A percentile compares a stretch with the other conserved stretches of the same genome.
Conservation (phyloP, 2,888 invertebrate species). For the Camponotus fellah region DNA sequence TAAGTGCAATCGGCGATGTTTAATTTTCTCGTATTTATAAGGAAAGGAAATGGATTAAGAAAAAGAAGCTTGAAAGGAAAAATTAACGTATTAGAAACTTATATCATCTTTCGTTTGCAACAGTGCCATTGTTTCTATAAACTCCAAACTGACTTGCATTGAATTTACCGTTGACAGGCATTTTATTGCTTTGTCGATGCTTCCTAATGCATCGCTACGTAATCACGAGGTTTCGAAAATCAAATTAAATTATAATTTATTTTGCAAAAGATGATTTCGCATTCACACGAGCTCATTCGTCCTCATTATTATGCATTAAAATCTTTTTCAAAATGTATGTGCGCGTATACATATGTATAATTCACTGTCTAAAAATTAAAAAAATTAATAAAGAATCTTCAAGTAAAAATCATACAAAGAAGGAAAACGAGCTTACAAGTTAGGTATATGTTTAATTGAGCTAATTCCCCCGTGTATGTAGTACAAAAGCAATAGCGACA, state of each 20-base stretch:
- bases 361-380: too few species aligned
- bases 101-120: not conserved
- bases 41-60: conserved; percentile 1
- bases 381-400: too few species aligned
- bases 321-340: conserved; percentile 15
- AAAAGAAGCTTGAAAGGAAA: conserved; percentile 20
- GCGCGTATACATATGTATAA: too few species aligned
- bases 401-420: too few species aligned
- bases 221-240: conserved; percentile 51
- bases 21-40: conserved; percentile 41
- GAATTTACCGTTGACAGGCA: not conserved
- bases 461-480: too few species aligned
- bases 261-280: not conserved
- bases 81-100: conserved; percentile 32
- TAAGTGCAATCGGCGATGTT: conserved; percentile 49
- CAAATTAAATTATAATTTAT: conserved; percentile 54
- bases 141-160: conserved; percentile 10
- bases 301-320: not conserved
- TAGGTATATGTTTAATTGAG: too few species aligned
- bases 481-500: too few species aligned
- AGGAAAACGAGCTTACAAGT: too few species aligned
- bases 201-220: conserved; percentile 22
- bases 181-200: not conserved
- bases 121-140: not conserved
- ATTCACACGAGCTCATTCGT: not conserved